Percentiles rank a stretch among this genome's conserved stretches.
phyloP scores from a whole-genome alignment of 2,888 invertebrate species.

The Dynastes tityus region DNA sequence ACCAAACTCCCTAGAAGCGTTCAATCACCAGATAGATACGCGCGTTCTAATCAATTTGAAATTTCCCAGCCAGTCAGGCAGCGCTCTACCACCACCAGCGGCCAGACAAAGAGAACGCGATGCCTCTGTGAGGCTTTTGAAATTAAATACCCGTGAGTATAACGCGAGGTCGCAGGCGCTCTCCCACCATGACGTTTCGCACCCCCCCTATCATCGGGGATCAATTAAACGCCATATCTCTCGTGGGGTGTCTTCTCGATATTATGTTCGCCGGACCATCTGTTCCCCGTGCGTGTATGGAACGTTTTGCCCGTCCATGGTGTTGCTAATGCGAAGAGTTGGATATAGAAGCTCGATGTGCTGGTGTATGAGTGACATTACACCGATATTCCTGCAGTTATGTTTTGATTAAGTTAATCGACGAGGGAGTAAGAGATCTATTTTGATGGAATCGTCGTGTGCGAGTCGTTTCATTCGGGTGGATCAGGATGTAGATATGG shows the following conservation, averaged over 20 bases:
- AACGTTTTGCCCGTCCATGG: conserved; percentile 5
- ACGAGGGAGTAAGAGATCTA: conserved; percentile 7
- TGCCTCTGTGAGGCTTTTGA: conserved; percentile 55
- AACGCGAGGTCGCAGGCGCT: conserved; percentile 53
- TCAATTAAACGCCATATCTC: conserved; percentile 64
- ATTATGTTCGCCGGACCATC: conserved; percentile 56
- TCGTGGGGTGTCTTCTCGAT: conserved; percentile 54
- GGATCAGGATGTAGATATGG: too few relatives aligned
- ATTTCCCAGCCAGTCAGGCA: conserved; percentile 41
- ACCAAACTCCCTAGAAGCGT: not conserved
- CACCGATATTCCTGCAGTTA: conserved; percentile 24
- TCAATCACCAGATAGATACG: conserved; percentile 9
- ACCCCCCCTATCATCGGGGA: conserved; percentile 68
- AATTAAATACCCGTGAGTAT: conserved; percentile 68
- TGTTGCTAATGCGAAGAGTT: conserved; percentile 4
- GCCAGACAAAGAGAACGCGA: conserved; percentile 11
- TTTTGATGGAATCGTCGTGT: too few relatives aligned
- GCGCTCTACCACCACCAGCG: not conserved
- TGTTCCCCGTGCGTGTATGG: conserved; percentile 49
- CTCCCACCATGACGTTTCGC: conserved; percentile 64
- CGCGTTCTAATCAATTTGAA: conserved; percentile 49
- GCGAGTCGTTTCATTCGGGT: too few relatives aligned
- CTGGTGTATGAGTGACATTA: conserved; percentile 7
- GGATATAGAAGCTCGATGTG: not conserved
- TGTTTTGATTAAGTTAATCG: conserved; percentile 49